Conservation (phyloP, 2,113 vertebrate species). For the Sterrhoptilus dennistouni region DNA sequence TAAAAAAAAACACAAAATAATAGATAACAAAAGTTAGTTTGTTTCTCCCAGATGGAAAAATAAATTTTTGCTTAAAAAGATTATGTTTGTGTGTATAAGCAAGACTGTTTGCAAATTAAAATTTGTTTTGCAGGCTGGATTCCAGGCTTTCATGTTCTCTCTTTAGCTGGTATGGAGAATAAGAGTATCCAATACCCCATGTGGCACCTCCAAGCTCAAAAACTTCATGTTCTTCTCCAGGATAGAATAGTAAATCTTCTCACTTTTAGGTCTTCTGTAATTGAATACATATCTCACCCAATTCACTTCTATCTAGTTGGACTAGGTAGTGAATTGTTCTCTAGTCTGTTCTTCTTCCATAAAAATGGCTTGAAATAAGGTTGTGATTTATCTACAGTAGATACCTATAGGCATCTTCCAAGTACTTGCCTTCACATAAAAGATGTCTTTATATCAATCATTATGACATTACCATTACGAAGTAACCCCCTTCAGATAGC, state of each 20-base stretch:
- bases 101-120: not conserved
- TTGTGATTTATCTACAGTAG: conserved; percentile 11
- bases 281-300: not conserved
- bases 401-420: conserved; percentile 17
- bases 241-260: not conserved
- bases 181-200: not conserved
- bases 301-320: not conserved
- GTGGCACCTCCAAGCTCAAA: not conserved
- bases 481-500: not conserved
- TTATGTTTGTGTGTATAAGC: not conserved
- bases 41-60: not conserved
- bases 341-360: not conserved
- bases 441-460: conserved; percentile 14
- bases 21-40: not conserved
- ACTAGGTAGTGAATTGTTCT: not conserved
- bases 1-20: not conserved
- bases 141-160: not conserved
- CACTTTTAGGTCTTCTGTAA: not conserved
- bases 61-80: not conserved
- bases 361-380: conserved; percentile 15
- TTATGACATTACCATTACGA: not conserved
- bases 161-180: not conserved
- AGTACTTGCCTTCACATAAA: not conserved
- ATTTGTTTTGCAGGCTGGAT: not conserved
- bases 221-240: not conserved